Conservation (phyloP, 2,797 vertebrate genomes). For the Pelochelys cantorii region DNA sequence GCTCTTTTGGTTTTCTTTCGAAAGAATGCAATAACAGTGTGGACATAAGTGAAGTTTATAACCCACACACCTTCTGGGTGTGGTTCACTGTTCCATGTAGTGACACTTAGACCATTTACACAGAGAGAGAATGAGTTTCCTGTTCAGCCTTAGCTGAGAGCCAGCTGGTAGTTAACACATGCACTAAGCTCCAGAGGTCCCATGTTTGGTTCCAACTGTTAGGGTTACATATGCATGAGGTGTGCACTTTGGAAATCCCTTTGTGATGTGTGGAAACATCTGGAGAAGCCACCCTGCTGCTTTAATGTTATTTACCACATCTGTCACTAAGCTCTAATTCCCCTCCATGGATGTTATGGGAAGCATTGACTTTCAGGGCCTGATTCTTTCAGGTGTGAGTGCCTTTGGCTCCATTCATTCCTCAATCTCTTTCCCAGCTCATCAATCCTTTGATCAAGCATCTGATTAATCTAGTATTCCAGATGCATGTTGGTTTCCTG, state of each 20-base stretch:
- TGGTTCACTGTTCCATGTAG: no score
- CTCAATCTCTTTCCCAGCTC: neutral
- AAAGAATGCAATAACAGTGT: no score
- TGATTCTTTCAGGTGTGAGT: neutral
- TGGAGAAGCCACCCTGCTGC: neutral
- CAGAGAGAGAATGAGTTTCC: no score
- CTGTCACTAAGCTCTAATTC: neutral
- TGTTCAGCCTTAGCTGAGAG: no score
- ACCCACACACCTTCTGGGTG: no score
- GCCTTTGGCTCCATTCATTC: neutral
- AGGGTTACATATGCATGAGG: neutral
- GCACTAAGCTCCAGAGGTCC: no score
- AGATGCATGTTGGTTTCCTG: neutral
- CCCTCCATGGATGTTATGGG: neutral
- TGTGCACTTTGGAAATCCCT: neutral
- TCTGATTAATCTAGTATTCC: neutral
- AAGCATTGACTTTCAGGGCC: neutral
- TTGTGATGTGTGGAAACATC: neutral
- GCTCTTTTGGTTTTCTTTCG: no score
- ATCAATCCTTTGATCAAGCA: neutral
- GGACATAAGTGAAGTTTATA: no score
- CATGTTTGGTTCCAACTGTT: no score
- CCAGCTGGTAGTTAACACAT: no score
- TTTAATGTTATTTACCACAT: neutral
- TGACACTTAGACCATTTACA: no score